These are phyloP conservation scores for Ectemnius continuus DNA, from an alignment of 2,888 invertebrate genomes.

Conservation along the genomic window DNA sequence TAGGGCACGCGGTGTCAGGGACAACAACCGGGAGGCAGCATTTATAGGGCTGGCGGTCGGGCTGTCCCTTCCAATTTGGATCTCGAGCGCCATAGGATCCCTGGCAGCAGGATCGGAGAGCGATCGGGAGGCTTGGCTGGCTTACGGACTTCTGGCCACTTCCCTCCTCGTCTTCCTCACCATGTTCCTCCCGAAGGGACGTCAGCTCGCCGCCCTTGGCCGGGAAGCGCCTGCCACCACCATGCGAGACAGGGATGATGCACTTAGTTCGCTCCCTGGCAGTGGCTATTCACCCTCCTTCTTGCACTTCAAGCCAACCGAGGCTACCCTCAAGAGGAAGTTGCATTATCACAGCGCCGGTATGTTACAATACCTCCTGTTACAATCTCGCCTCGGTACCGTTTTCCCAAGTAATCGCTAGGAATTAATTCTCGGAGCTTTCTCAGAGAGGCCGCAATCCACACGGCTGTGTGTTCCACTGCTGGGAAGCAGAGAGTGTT, in stretches of 20 bases:
- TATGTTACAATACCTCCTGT: slow-evolving; percentile 41
- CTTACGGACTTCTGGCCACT: slow-evolving; percentile 92
- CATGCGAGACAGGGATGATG: slow-evolving; percentile 87
- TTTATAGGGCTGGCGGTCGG: slow-evolving; percentile 94
- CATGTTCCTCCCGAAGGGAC: slow-evolving; percentile 96
- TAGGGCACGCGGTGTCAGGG: slow-evolving; percentile 91
- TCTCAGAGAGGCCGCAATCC: not conserved
- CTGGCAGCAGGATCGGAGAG: slow-evolving; percentile 81
- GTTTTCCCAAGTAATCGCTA: not conserved
- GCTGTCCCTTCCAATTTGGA: slow-evolving; percentile 92
- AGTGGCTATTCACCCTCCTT: slow-evolving; percentile 94
- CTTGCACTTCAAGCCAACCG: slow-evolving; percentile 94
- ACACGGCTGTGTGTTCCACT: too few species aligned
- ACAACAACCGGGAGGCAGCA: slow-evolving; percentile 95
- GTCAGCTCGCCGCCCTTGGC: slow-evolving; percentile 94
- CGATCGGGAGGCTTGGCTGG: slow-evolving; percentile 92
- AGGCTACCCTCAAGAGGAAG: slow-evolving; percentile 85
- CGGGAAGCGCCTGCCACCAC: slow-evolving; percentile 83
- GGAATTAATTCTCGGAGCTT: not conserved
- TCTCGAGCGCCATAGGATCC: slow-evolving; percentile 85
- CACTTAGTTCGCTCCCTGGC: slow-evolving; percentile 88
- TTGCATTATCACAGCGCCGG: slow-evolving; percentile 78
- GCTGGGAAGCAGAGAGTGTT: not conserved
- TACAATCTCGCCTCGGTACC: not conserved
- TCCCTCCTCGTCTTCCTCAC: slow-evolving; percentile 92